Conservation (phyloP, 2,888 invertebrate genomes). For the Carterocephalus palaemon region DNA sequence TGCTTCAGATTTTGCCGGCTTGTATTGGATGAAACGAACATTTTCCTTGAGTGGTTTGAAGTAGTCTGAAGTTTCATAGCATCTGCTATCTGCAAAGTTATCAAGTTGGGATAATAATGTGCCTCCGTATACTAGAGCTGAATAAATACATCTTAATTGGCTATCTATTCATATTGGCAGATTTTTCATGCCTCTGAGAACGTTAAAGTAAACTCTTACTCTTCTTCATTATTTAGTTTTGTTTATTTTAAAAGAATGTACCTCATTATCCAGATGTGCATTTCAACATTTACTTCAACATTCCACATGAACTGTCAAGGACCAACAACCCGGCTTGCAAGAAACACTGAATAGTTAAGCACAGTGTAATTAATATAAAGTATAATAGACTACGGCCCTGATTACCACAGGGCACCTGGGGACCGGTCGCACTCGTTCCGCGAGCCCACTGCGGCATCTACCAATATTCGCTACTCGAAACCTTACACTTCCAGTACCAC, state of each 20-base stretch:
- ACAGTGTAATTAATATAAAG: slow-evolving; percentile 38
- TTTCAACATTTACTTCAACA: slow-evolving; percentile 19
- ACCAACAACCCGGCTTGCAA: slow-evolving; percentile 19
- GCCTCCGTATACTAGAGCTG: too few relatives aligned
- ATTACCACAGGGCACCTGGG: slow-evolving; percentile 57
- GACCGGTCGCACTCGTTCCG: slow-evolving; percentile 73
- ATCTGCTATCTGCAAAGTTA: too few relatives aligned
- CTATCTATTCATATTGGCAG: too few relatives aligned
- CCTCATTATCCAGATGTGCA: slow-evolving; percentile 21
- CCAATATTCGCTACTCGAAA: slow-evolving; percentile 41
- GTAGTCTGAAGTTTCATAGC: too few relatives aligned
- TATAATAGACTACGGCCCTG: slow-evolving; percentile 53
- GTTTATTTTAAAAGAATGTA: slow-evolving; percentile 8
- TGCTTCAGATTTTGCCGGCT: too few relatives aligned
- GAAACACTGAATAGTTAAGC: slow-evolving; percentile 22
- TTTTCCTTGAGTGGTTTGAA: too few relatives aligned
- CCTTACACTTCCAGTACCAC: slow-evolving; percentile 20
- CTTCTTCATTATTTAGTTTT: too few relatives aligned
- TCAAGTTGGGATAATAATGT: too few relatives aligned
- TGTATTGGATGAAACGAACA: too few relatives aligned
- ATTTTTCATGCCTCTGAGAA: too few relatives aligned
- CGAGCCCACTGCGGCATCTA: slow-evolving; percentile 55
- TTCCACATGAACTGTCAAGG: slow-evolving; percentile 24
- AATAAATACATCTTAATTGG: too few relatives aligned
- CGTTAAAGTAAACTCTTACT: too few relatives aligned